Evolutionary conservation across 2,888 invertebrate genomes (phyloP), one percentile per base, ranked within the genome.

Genomic region (Trichopoda pennipes): DNA sequence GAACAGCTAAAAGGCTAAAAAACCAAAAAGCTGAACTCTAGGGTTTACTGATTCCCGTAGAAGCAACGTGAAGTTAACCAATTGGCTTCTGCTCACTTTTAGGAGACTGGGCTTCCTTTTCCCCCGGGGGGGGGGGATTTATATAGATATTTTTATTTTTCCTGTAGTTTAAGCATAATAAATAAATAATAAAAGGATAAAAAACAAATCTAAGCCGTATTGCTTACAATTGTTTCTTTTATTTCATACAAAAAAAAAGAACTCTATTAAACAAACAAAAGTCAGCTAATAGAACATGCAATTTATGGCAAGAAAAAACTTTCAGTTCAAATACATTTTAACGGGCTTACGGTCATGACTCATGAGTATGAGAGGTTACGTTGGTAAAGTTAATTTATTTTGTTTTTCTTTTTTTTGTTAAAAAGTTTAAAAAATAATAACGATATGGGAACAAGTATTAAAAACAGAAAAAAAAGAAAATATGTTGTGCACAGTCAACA

Each of bases 181-280:
- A 3, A 32, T 32, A 32, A 32, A 8, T 32, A 32, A 32, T 8
- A 72, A 42, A 9, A 9, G n/a, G 23, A 42, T 9, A 55, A 17
- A 63, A 8, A 21, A 63, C 14, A 64, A 64, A 64, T 23, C 21
- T 35, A n/a, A 55, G 44, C 32, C 44, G 12, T 63, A 73, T 51
- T 60, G 42, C 42, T 21, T 14, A 55, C 44, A 55, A 44, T 4
- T 55, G 32, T 32, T 2, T 63, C 7, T 32, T 4, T 47, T 49
- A n/a, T 47, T 35, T 10, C 17, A 28, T n/a, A 35, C n/a, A 6
- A 16, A 17, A 10, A 19, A 28, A 7, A 28, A 28, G 8, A 28
- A 28, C 28, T 61, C n/a, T 63, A 63, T 47, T 55, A 55, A 23
- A 74, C 55, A 55, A 64, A 64, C 64, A 64, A 49, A 64, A 74